Base-by-base conservation (phyloP, 2,888 invertebrate genomes). In the Coelinius sp. region DNA sequence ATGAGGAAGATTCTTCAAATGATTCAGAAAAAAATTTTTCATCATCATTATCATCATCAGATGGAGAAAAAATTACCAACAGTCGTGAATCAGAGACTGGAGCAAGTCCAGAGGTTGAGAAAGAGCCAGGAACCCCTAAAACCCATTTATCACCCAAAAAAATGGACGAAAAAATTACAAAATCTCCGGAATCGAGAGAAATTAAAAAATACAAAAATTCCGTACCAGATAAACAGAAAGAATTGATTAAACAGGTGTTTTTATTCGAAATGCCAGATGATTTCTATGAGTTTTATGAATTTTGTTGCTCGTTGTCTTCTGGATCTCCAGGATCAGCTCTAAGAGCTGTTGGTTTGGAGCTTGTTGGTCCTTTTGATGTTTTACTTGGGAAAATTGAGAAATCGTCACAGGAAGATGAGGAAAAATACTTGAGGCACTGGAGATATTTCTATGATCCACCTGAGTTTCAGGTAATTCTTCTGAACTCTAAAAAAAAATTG, bases 391-490 rank as follows among this genome's bases (percentile, higher is more conserved):
- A 91, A 81, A 90, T 94, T 75, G 80, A 81, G 72, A 81, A 83
- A 62, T 90, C 90, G 1, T 86, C 88, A 70, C 85, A 91, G 24
- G 87, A 90, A 0, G 88, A 91, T 73, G 90, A 92, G 74, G 89
- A 91, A 73, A 89, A 92, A 73, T 95, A 93, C 84, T 90, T 96
- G 62, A 88, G 92, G 8, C 96, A 97, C 85, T 97, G 96, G 94
- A 91, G 98, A 79, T 98, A 94, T 88, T 96, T 92, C 85, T 96
- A 94, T 87, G 98, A 99, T 89, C 96, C 97, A 8, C 98, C 98
- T 8, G 98, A 98, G 88, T 95, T 97, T 87, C 95, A 96, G 89
- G 93, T 93, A 12, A 10, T 14, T 24, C 5, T 17, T 64, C n/a
- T 52, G 10, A 41, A 41, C 14, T n/a, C 2, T 52, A 17, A 63